These are phyloP conservation scores for Sebastes kiyomatsui DNA, from an alignment of 2,797 vertebrate genomes.

Conservation along the genomic window DNA sequence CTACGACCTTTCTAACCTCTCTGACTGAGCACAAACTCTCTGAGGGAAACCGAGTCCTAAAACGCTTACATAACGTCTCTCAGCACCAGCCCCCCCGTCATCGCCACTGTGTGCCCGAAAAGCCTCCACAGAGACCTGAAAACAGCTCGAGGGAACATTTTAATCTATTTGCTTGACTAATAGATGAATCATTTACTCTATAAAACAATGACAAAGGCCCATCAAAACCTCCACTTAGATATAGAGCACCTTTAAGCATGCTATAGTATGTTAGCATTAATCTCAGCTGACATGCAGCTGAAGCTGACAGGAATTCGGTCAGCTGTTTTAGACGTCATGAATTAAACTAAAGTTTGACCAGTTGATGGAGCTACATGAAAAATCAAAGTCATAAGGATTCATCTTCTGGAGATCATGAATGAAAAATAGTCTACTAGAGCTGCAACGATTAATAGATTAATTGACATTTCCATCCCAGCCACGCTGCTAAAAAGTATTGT, in stretches of 20 bases:
- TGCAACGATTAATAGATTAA: too few species aligned
- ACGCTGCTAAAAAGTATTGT: not conserved
- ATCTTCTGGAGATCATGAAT: not conserved
- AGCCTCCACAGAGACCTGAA: too few species aligned
- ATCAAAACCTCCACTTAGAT: too few species aligned
- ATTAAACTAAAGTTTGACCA: too few species aligned
- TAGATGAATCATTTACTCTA: not conserved
- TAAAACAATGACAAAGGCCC: not conserved
- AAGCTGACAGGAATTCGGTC: too few species aligned
- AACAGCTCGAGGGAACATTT: not conserved
- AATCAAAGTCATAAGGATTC: not conserved
- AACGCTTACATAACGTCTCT: slow-evolving; percentile 58
- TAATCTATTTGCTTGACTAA: slow-evolving; percentile 1
- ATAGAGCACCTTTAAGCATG: too few species aligned
- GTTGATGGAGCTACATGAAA: too few species aligned
- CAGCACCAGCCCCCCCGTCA: not conserved
- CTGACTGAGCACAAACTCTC: slow-evolving; percentile 15
- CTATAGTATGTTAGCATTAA: too few species aligned
- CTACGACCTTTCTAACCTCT: slow-evolving; percentile 11
- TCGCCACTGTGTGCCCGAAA: not conserved
- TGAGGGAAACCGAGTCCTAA: slow-evolving; percentile 28
- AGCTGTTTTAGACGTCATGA: too few species aligned
- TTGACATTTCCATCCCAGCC: not conserved
- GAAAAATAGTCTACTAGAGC: too few species aligned
- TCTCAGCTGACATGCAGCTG: too few species aligned